Evolutionary conservation across 2,888 invertebrate species (phyloP).

Genomic region (Pardosa pseudoannulata): DNA sequence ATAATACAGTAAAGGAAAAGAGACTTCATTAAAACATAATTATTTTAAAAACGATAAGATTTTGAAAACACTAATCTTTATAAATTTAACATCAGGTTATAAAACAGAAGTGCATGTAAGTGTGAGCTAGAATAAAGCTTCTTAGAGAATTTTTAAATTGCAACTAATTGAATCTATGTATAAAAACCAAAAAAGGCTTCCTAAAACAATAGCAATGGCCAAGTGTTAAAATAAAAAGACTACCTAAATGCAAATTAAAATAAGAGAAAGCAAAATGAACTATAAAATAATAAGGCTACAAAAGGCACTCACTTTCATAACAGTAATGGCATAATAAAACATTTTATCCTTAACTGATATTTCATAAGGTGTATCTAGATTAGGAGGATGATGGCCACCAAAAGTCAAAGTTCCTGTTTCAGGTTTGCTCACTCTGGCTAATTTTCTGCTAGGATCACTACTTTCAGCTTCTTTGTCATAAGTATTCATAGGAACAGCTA

Average conservation of each 20-base stretch:
- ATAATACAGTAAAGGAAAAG: too few species aligned
- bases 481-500: slow-evolving; percentile 83
- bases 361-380: slow-evolving; percentile 87
- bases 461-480: slow-evolving; percentile 82
- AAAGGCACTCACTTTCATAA: slow-evolving; percentile 86
- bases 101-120: too few species aligned
- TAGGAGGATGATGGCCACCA: slow-evolving; percentile 83
- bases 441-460: slow-evolving; percentile 80
- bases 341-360: slow-evolving; percentile 92
- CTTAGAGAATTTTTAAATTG: too few species aligned
- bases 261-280: background rate
- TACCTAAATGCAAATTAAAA: too few species aligned
- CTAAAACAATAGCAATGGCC: background rate
- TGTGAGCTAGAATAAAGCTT: background rate
- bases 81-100: too few species aligned
- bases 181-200: background rate
- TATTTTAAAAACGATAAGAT: too few species aligned
- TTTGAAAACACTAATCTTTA: too few species aligned
- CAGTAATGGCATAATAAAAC: slow-evolving; percentile 95
- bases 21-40: too few species aligned
- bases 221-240: too few species aligned
- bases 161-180: too few species aligned
- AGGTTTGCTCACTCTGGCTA: slow-evolving; percentile 80
- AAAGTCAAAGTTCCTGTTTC: slow-evolving; percentile 81
- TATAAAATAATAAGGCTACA: too few species aligned